phyloP scores from a whole-genome alignment of 1,140 invertebrate species.

The Polypedilum pembai region DNA sequence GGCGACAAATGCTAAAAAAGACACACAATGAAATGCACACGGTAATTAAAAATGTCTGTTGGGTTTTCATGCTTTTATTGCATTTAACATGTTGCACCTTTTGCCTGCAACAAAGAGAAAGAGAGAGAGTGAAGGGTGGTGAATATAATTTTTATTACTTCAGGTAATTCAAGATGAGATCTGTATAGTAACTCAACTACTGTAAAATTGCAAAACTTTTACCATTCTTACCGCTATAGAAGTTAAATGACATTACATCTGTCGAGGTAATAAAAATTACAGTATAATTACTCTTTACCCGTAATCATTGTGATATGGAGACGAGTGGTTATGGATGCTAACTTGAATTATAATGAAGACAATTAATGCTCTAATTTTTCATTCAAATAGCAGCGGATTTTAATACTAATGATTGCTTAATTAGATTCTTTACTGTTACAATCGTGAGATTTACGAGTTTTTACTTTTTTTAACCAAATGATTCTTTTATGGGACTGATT shows the following conservation, averaged over 20 bases:
- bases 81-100: constrained; percentile 5
- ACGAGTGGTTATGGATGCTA: no score
- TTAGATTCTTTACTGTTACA: no score
- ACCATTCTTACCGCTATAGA: background rate
- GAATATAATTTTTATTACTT: background rate
- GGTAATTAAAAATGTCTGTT: constrained; percentile 7
- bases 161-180: background rate
- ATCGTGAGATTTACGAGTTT: no score
- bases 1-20: background rate
- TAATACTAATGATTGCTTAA: no score
- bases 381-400: no score
- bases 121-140: background rate
- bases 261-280: background rate
- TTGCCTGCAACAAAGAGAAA: background rate
- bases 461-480: no score
- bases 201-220: background rate
- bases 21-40: constrained; percentile 10
- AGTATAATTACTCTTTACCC: background rate
- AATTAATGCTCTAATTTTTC: no score
- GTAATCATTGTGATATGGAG: no score
- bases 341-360: no score
- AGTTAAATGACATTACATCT: background rate
- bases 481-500: no score
- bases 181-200: background rate
- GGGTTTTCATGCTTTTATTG: background rate